Percentiles rank a stretch among this genome's conserved stretches.
These are phyloP conservation scores for Drosophila neutralis DNA, from an alignment of 2,888 invertebrate genomes.

Conservation along the genomic window DNA sequence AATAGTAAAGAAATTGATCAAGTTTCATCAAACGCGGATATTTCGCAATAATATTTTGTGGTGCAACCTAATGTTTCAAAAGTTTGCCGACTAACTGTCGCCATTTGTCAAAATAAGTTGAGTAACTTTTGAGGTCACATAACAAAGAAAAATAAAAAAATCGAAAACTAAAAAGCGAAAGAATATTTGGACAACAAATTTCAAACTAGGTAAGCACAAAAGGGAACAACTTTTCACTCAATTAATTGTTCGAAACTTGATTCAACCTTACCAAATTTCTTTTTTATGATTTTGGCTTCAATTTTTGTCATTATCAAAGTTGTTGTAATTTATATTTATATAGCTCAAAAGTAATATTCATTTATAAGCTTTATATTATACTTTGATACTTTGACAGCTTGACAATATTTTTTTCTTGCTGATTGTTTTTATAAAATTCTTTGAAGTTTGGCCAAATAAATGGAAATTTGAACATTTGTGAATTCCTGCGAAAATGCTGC, in stretches of 20 bases:
- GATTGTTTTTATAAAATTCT: neutral
- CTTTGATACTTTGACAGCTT: neutral
- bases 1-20: slow-evolving; percentile 1
- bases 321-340: neutral
- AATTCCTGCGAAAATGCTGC: neutral
- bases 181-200: slow-evolving; percentile 3
- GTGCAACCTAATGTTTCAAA: neutral
- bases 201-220: neutral
- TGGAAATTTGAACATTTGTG: neutral
- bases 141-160: slow-evolving; percentile 9
- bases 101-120: slow-evolving; percentile 27
- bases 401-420: neutral
- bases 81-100: slow-evolving; percentile 56
- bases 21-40: neutral
- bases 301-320: neutral
- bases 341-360: neutral
- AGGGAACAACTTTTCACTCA: slow-evolving; percentile 10
- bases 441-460: neutral
- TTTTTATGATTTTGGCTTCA: neutral
- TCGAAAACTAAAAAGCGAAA: neutral
- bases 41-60: neutral
- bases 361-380: neutral
- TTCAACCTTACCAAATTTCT: slow-evolving; percentile 6
- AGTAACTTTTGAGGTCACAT: slow-evolving; percentile 45
- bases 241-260: neutral